phyloP scores from a whole-genome alignment of 2,113 vertebrate genomes.

The Sorex araneus region DNA sequence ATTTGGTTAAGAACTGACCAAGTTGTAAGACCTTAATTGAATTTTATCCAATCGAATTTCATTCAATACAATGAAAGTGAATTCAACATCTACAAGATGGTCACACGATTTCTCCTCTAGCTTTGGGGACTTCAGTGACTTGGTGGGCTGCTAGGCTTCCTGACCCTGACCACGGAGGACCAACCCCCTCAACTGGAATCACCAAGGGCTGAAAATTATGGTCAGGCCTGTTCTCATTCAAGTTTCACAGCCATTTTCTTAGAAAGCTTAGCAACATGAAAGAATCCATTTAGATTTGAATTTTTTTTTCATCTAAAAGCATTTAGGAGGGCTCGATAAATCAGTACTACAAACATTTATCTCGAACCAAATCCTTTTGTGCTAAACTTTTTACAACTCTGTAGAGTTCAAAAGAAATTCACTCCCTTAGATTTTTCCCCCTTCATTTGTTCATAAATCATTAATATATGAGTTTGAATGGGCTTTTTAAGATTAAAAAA shows the following conservation, averaged over 20 bases:
- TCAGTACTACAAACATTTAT: conserved; percentile 70
- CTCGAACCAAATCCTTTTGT: conserved; percentile 57
- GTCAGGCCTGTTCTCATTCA: background rate
- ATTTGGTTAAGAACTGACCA: background rate
- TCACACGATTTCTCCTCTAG: background rate
- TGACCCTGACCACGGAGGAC: background rate
- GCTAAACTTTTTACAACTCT: conserved; percentile 66
- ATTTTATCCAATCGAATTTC: no score
- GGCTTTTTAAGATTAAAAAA: conserved; percentile 68
- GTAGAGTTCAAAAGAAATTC: conserved; percentile 71
- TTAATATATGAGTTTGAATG: conserved; percentile 70
- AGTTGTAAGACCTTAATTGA: background rate
- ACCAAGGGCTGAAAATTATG: background rate
- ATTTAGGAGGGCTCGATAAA: conserved; percentile 66
- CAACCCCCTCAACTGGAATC: background rate
- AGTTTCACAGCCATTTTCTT: conserved; percentile 57
- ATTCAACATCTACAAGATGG: background rate
- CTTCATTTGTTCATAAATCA: conserved; percentile 76
- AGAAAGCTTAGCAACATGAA: conserved; percentile 20
- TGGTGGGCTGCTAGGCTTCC: background rate
- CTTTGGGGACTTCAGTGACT: background rate
- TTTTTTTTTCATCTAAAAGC: conserved; percentile 60
- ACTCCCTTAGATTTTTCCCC: conserved; percentile 60
- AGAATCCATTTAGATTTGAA: conserved; percentile 39
- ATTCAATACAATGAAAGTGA: background rate